Evolutionary conservation across 2,888 invertebrate genomes (phyloP).

Genomic region (Ornithoptera alexandrae): DNA sequence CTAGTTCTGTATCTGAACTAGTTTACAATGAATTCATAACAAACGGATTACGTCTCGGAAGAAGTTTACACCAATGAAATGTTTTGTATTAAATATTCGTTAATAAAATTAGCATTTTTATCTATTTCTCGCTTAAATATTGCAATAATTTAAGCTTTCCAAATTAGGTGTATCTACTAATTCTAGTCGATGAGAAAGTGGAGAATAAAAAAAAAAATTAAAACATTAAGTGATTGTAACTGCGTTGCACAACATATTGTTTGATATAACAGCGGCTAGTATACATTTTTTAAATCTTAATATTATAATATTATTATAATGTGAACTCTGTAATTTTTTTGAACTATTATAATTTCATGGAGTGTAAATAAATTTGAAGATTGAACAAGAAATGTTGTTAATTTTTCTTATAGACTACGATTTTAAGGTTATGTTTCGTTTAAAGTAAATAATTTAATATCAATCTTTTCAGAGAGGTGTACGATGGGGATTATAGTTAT

Average conservation of each 20-base stretch:
- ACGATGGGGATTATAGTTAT: constrained; percentile 73
- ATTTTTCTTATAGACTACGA: background rate
- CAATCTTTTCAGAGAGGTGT: constrained; percentile 56
- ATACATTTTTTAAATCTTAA: too few relatives aligned
- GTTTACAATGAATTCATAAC: background rate
- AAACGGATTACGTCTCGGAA: background rate
- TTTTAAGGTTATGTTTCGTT: background rate
- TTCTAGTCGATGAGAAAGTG: background rate
- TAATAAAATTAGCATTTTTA: background rate
- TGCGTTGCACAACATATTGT: background rate
- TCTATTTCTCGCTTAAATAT: background rate
- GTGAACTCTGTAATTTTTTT: too few relatives aligned
- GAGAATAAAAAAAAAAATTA: constrained; percentile 1
- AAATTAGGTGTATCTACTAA: background rate
- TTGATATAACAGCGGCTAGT: too few relatives aligned
- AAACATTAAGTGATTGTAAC: background rate
- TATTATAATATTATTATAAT: too few relatives aligned
- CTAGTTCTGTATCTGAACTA: background rate
- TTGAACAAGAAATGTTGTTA: too few relatives aligned
- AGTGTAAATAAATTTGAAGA: background rate
- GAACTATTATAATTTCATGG: too few relatives aligned
- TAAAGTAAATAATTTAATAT: background rate
- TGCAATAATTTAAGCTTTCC: background rate
- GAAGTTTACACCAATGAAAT: background rate
- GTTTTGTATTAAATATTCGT: background rate